Percentiles rank a stretch among this genome's conserved stretches.
phyloP scores from a whole-genome alignment of 2,113 vertebrate species.

The Balaeniceps rex region DNA sequence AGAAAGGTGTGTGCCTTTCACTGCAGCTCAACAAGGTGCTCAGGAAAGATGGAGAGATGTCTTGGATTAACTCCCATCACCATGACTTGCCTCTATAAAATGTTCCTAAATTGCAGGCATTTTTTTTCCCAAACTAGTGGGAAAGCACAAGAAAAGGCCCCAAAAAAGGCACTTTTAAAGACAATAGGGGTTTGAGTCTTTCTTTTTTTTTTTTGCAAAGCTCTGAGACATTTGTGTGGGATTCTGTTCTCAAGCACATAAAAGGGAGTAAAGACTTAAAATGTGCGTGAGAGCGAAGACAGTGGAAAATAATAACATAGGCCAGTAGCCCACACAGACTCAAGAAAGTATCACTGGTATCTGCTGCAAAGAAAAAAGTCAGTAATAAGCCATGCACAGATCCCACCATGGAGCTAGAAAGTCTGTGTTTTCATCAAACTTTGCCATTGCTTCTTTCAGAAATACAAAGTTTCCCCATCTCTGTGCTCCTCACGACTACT shows the following conservation, averaged over 20 bases:
- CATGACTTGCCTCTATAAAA: neutral
- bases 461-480: neutral
- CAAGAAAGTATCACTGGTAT: neutral
- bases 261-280: neutral
- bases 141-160: neutral
- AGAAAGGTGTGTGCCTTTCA: neutral
- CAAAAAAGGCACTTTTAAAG: neutral
- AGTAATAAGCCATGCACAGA: neutral
- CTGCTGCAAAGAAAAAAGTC: neutral
- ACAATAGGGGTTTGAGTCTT: neutral
- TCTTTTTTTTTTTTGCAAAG: neutral
- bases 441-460: neutral
- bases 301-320: conserved; percentile 13
- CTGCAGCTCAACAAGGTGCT: neutral
- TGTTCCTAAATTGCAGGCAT: neutral
- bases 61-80: neutral
- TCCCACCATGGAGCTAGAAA: neutral
- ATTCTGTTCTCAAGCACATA: neutral
- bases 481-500: neutral
- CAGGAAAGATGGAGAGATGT: neutral
- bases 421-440: neutral
- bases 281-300: neutral
- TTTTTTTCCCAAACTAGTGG: neutral
- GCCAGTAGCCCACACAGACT: neutral
- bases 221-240: neutral